Evolutionary conservation across 1,140 invertebrate species (phyloP).

Genomic region (Drosophila lowei): DNA sequence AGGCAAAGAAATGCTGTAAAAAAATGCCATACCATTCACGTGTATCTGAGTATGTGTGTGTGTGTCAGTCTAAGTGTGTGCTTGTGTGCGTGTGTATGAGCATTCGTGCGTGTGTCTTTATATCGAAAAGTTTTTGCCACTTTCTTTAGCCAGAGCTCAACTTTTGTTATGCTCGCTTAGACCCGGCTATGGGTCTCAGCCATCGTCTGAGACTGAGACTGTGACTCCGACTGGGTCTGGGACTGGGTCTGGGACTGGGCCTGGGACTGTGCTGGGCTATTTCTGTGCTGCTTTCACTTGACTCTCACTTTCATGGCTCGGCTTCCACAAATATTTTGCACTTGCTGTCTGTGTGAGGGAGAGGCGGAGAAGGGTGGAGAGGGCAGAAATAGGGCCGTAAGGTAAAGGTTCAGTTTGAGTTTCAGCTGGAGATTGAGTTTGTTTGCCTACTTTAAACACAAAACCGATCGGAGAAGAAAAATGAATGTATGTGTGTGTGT

Average conservation of each 20-base stretch:
- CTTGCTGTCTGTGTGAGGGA: slow-evolving; percentile 19
- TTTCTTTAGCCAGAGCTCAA: slow-evolving; percentile 69
- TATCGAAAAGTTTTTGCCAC: slow-evolving; percentile 78
- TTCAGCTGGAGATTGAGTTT: slow-evolving; percentile 22
- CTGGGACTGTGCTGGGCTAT: slow-evolving; percentile 25
- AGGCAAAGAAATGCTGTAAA: slow-evolving; percentile 59
- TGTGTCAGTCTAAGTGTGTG: slow-evolving; percentile 7
- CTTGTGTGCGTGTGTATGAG: slow-evolving; percentile 9
- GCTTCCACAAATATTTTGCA: slow-evolving; percentile 56
- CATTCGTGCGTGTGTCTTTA: slow-evolving; percentile 77
- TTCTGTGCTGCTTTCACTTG: slow-evolving; percentile 44
- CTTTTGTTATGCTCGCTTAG: slow-evolving; percentile 78
- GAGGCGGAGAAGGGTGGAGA: no score
- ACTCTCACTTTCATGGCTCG: slow-evolving; percentile 53
- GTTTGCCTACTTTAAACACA: slow-evolving; percentile 71
- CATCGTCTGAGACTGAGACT: no score
- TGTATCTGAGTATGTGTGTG: no score
- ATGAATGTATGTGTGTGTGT: slow-evolving; percentile 35
- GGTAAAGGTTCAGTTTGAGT: slow-evolving; percentile 11
- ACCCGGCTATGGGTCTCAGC: slow-evolving; percentile 13
- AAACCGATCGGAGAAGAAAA: slow-evolving; percentile 56
- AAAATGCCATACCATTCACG: slow-evolving; percentile 41
- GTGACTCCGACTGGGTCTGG: neutral
- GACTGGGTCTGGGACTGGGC: neutral
- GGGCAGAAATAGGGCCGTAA: neutral